These are phyloP conservation scores for Yponomeuta plumbellus DNA, from an alignment of 2,888 invertebrate genomes.

Conservation along the genomic window DNA sequence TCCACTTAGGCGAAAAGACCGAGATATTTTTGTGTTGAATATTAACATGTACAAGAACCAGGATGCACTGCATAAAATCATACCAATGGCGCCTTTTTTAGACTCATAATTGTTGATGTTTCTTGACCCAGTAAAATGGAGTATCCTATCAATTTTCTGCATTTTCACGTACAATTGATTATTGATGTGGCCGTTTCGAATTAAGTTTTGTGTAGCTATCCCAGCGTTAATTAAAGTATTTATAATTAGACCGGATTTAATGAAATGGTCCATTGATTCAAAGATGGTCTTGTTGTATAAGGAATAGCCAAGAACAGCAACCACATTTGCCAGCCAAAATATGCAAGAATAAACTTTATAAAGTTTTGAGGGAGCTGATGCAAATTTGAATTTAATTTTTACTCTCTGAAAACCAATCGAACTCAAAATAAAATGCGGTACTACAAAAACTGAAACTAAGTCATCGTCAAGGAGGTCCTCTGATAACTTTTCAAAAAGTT, in stretches of 20 bases:
- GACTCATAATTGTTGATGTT: constrained; percentile 31
- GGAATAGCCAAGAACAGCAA: constrained; percentile 28
- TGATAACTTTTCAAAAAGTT: constrained; percentile 35
- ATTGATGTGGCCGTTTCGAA: constrained; percentile 25
- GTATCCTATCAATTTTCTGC: constrained; percentile 45
- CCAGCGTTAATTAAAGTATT: constrained; percentile 30
- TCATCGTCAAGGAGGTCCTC: constrained; percentile 47
- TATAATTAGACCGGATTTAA: constrained; percentile 34
- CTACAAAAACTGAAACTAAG: constrained; percentile 41
- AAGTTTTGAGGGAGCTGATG: constrained; percentile 34
- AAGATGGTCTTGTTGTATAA: constrained; percentile 30
- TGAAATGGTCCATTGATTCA: constrained; percentile 29
- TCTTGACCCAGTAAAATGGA: constrained; percentile 34
- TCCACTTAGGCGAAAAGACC: constrained; percentile 30
- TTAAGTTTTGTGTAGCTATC: constrained; percentile 34
- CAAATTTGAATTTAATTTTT: constrained; percentile 41
- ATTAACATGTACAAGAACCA: constrained; percentile 27
- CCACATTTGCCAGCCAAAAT: constrained; percentile 34
- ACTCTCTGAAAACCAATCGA: constrained; percentile 44
- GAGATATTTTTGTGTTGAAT: constrained; percentile 30
- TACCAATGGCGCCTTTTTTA: constrained; percentile 20
- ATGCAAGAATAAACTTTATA: constrained; percentile 36
- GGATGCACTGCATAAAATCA: constrained; percentile 12
- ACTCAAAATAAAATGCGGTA: constrained; percentile 35
- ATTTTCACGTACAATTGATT: constrained; percentile 49